These are phyloP conservation scores for Schlechtendalia chinensis DNA, from an alignment of 1,140 invertebrate genomes.

Conservation along the genomic window DNA sequence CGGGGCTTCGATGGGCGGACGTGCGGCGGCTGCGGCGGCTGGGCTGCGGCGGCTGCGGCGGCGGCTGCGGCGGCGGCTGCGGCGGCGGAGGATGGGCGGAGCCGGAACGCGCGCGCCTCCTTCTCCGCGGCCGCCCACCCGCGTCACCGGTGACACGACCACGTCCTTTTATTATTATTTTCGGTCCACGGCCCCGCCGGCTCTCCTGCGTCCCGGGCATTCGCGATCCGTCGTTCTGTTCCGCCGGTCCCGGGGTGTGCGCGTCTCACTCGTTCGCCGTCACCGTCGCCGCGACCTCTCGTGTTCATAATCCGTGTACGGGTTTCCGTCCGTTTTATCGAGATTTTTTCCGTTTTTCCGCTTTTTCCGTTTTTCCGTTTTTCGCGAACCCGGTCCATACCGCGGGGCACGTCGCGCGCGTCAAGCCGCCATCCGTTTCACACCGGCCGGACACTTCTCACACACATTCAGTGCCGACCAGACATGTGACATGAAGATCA, in stretches of 20 bases:
- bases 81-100: too few species aligned
- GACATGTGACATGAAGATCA: slow-evolving; percentile 42
- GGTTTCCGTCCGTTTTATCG: too few species aligned
- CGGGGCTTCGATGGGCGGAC: too few species aligned
- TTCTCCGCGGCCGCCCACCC: not conserved
- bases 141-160: not conserved
- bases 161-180: too few species aligned
- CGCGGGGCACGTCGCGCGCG: not conserved
- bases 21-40: not conserved
- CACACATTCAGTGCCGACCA: not conserved
- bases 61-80: too few species aligned
- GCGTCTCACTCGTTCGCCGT: not conserved
- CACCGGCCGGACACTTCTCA: not conserved
- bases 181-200: not conserved
- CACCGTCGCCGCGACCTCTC: too few species aligned
- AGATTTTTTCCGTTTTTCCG: not conserved
- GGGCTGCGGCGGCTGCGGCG: too few species aligned
- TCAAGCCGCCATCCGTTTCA: not conserved
- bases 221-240: slow-evolving; percentile 42
- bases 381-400: not conserved
- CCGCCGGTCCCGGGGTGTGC: slow-evolving; percentile 24
- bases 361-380: not conserved
- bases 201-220: slow-evolving; percentile 12
- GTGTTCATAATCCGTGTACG: too few species aligned
- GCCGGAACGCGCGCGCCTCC: not conserved